Evolutionary conservation across 2,113 vertebrate genomes (phyloP), one percentile per base, ranked within the genome.

Genomic region (Nasalis larvatus): DNA sequence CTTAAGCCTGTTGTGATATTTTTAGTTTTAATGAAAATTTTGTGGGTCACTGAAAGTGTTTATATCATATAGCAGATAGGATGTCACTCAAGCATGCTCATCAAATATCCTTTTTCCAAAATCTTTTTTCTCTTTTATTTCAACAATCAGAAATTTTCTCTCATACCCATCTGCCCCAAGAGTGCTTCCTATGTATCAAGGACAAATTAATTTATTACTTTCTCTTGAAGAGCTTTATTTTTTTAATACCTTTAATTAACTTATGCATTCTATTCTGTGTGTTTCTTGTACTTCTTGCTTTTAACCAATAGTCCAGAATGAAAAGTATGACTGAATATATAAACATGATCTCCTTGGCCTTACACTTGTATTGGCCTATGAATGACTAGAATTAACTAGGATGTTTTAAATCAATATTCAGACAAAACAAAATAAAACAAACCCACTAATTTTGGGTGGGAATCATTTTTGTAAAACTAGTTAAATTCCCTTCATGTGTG

Each of bases 171-270:
- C 27, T 20, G 23, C 25, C 17, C 17, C 7, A 63, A 86, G 42
- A 81, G 9, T n/a, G 14, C 18, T 92, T 77, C 18, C 66, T 87
- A 86, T 52, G 37, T 66, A 37, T 94, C 60, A 94, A 30, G 42
- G 56, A 71, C 6, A 89, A 88, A 68, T 54, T 54, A 85, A 86
- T 95, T 14, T 16, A 17, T 86, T 84, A 81, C 4, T 93, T 84
- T 92, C 27, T 74, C 45, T 74, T 90, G 52, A 92, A 96, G 78
- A 93, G 16, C 82, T 47, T 91, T 74, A 30, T 5, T 71, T 30
- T 89, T 92, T 66, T 91, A 86, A 82, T 86, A 78, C 27, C 86
- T 89, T 96, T 71, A 18, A 71, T 71, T 54, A 83, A n/a, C 8
- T 80, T 91, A 25, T 91, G 21, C 30, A 92, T 86, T 80, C 49